Evolutionary conservation across 1,140 invertebrate genomes (phyloP).

Genomic region (Drosophila athabasca): DNA sequence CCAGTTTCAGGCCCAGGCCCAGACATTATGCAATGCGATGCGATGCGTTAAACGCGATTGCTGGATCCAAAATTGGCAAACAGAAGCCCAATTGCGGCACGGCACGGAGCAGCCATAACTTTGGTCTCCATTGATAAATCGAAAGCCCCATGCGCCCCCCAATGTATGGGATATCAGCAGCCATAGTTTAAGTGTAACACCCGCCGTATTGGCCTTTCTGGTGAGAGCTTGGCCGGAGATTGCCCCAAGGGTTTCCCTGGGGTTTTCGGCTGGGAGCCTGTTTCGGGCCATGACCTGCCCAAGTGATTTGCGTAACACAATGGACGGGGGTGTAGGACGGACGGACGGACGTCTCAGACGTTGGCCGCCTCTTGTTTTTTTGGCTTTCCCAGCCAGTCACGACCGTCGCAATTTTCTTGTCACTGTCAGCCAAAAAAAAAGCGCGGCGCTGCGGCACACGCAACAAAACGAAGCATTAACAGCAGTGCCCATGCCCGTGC

Average conservation of each 20-base stretch:
- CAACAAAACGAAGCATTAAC: constrained; percentile 52
- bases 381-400: constrained; percentile 78
- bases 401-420: constrained; percentile 76
- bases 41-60: constrained; percentile 24
- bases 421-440: constrained; percentile 63
- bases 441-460: constrained; percentile 39
- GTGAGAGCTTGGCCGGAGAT: neutral
- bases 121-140: constrained; percentile 28
- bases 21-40: constrained; percentile 32
- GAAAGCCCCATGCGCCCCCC: neutral
- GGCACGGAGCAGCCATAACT: neutral
- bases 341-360: neutral
- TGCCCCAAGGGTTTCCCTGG: too few relatives aligned
- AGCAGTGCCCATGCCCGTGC: neutral
- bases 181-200: neutral
- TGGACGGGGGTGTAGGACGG: too few relatives aligned
- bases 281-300: constrained; percentile 59
- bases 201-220: constrained; percentile 5
- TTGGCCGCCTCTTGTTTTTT: constrained; percentile 44
- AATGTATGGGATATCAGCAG: neutral
- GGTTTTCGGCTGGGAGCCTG: neutral
- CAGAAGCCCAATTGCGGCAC: constrained; percentile 16
- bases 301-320: constrained; percentile 67
- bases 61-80: constrained; percentile 18
- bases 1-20: constrained; percentile 6